Conservation (phyloP, 2,888 invertebrate species). For the Entomobrya multifasciata region DNA sequence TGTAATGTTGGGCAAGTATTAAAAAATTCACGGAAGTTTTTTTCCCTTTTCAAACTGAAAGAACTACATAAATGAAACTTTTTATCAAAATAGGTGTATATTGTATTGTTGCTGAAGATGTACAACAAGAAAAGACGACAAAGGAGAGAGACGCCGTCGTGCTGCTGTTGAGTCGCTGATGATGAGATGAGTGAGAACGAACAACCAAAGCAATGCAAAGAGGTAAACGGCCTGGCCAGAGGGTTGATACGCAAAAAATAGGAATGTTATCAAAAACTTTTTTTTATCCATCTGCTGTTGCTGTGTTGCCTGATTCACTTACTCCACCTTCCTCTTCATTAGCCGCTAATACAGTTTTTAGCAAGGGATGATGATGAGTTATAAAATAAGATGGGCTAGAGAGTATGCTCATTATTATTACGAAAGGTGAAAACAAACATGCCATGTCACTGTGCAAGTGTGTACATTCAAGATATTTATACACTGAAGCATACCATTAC, state of each 20-base stretch:
- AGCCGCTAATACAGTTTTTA: conserved; percentile 44
- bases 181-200: conserved; percentile 55
- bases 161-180: conserved; percentile 15
- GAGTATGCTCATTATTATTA: neutral
- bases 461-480: neutral
- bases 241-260: conserved; percentile 70
- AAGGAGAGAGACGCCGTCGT: neutral
- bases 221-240: conserved; percentile 71
- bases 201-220: no score
- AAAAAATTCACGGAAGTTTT: conserved; percentile 45
- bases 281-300: conserved; percentile 72
- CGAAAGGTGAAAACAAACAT: neutral
- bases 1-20: conserved; percentile 23
- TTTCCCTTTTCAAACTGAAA: no score
- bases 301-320: conserved; percentile 79
- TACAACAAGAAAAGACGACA: neutral
- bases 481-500: neutral
- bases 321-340: conserved; percentile 75
- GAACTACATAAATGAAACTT: conserved; percentile 46
- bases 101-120: conserved; percentile 27
- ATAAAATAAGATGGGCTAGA: conserved; percentile 17
- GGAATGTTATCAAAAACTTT: conserved; percentile 58
- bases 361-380: conserved; percentile 14
- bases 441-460: neutral
- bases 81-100: conserved; percentile 38